Conservation (phyloP, 1,140 invertebrate species). For the Armadillidium nasatum region DNA sequence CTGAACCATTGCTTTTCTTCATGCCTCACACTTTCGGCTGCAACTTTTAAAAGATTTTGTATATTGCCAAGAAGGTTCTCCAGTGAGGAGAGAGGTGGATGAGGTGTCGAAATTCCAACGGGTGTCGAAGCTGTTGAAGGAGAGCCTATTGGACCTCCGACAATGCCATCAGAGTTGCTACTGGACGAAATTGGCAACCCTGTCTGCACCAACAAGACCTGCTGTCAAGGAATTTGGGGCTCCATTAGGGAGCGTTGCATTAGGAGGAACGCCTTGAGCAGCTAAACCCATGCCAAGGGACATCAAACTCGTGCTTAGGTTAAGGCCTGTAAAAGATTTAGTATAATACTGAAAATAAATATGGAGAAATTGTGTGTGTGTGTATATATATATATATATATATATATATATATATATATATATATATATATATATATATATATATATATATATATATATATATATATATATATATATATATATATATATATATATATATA, state of each 20-base stretch:
- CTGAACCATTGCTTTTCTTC: constrained; percentile 91
- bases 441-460: no score
- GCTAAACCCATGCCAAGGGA: not conserved
- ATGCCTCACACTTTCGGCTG: constrained; percentile 88
- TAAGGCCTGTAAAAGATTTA: not conserved
- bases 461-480: no score
- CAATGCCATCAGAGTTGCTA: not conserved
- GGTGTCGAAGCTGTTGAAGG: not conserved
- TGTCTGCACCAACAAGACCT: constrained; percentile 26
- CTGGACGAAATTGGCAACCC: constrained; percentile 1
- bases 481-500: no score
- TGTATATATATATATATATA: no score
- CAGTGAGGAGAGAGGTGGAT: constrained; percentile 64
- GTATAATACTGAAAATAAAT: no score
- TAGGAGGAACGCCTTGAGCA: not conserved
- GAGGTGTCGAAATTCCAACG: not conserved
- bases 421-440: no score
- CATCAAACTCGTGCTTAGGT: not conserved
- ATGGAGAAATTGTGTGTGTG: no score
- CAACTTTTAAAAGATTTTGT: constrained; percentile 88
- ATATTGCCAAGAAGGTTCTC: constrained; percentile 90
- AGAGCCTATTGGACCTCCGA: constrained; percentile 7
- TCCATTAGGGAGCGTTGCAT: not conserved
- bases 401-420: no score
- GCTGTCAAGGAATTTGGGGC: constrained; percentile 20